Percentiles rank a stretch among this genome's conserved stretches.
These are phyloP conservation scores for Aplocera efformata DNA, from an alignment of 2,888 invertebrate species.

Conservation along the genomic window DNA sequence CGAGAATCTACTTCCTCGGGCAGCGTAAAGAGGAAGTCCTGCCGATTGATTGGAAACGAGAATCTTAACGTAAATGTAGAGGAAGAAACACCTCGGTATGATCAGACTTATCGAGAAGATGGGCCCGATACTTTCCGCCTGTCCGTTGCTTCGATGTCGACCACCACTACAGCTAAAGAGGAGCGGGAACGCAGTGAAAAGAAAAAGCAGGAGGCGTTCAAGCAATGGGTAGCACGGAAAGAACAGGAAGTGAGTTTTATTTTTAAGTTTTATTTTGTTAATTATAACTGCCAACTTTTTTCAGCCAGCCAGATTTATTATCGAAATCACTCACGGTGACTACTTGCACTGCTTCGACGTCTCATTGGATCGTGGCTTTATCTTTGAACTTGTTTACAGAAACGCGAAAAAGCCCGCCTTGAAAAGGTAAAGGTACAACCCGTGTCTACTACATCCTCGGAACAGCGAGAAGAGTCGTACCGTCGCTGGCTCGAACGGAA, in stretches of 20 bases:
- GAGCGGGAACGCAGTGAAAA: constrained; percentile 66
- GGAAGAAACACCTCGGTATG: constrained; percentile 54
- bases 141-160: constrained; percentile 67
- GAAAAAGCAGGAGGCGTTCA: constrained; percentile 63
- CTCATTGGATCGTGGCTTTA: no score
- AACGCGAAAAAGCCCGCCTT: constrained; percentile 52
- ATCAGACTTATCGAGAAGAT: constrained; percentile 62
- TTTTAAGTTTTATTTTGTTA: constrained; percentile 4
- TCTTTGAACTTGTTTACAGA: constrained; percentile 34
- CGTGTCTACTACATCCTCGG: constrained; percentile 46
- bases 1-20: constrained; percentile 55
- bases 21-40: constrained; percentile 65
- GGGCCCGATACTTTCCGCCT: constrained; percentile 67
- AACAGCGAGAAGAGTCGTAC: constrained; percentile 73
- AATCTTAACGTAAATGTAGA: constrained; percentile 31
- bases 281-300: background rate
- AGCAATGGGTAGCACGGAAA: constrained; percentile 66
- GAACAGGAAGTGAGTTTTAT: constrained; percentile 59
- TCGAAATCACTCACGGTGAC: no score
- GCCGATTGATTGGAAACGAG: constrained; percentile 42
- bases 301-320: no score
- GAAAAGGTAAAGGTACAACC: constrained; percentile 49
- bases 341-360: no score
- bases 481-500: constrained; percentile 79
- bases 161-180: constrained; percentile 68